Evolutionary conservation across 2,888 invertebrate species (phyloP).

Genomic region (Globia sparganii): DNA sequence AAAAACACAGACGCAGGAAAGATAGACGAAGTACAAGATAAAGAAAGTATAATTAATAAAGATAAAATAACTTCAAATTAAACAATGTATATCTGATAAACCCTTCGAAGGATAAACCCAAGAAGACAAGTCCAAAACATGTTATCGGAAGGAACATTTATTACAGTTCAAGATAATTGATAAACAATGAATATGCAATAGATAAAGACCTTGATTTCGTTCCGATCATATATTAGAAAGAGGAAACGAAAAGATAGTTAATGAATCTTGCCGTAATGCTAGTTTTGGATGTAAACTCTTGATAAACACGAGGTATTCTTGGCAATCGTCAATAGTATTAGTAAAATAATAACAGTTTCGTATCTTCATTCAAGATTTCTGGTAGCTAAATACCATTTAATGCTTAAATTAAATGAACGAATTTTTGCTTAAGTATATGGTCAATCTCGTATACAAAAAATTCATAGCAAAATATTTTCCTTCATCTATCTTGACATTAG

Average conservation of each 20-base stretch:
- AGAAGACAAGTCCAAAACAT: slow-evolving; percentile 1
- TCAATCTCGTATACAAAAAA: not conserved
- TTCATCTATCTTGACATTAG: not conserved
- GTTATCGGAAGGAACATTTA: not conserved
- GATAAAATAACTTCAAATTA: not conserved
- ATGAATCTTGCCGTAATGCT: not conserved
- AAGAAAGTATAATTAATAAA: slow-evolving; percentile 27
- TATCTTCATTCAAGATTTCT: slow-evolving; percentile 37
- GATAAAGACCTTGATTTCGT: slow-evolving; percentile 4
- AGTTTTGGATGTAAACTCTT: slow-evolving; percentile 1
- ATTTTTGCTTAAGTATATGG: not conserved
- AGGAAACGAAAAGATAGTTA: not conserved
- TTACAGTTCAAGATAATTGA: not conserved
- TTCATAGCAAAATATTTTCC: not conserved
- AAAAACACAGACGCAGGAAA: slow-evolving; percentile 20
- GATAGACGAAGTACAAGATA: slow-evolving; percentile 31
- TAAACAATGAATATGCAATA: slow-evolving; percentile 7
- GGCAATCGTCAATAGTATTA: slow-evolving; percentile 17
- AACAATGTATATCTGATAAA: slow-evolving; percentile 18
- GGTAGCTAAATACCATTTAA: not conserved
- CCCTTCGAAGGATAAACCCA: slow-evolving; percentile 4
- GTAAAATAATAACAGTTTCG: slow-evolving; percentile 1
- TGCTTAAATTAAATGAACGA: slow-evolving; percentile 23
- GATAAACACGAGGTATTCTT: slow-evolving; percentile 8
- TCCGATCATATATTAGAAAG: not conserved